Conservation (phyloP, 2,888 invertebrate species). For the Phyllotreta striolata region DNA sequence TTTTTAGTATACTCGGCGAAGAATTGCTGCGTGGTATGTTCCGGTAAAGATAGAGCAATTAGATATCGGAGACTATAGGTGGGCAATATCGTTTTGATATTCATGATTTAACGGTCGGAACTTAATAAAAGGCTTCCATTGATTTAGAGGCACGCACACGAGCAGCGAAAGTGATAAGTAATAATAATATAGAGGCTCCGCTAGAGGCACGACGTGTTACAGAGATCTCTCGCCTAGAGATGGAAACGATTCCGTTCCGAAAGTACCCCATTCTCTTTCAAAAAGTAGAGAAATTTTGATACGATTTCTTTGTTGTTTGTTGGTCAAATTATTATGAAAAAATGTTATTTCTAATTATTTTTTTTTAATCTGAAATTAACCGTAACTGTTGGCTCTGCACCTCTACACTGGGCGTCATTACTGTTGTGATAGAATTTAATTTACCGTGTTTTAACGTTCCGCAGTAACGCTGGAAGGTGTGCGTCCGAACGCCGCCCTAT, state of each 20-base stretch:
- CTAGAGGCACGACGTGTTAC: slow-evolving; percentile 5
- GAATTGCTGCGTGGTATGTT: too few relatives aligned
- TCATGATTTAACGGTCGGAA: slow-evolving; percentile 18
- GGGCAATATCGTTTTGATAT: slow-evolving; percentile 14
- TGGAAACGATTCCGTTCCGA: not conserved
- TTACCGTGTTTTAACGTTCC: slow-evolving; percentile 59
- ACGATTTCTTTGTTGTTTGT: too few relatives aligned
- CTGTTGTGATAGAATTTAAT: slow-evolving; percentile 60
- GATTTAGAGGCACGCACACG: slow-evolving; percentile 47
- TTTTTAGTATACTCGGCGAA: too few relatives aligned
- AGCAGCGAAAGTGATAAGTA: slow-evolving; percentile 56
- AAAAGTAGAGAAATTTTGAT: not conserved
- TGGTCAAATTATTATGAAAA: too few relatives aligned
- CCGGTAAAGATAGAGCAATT: slow-evolving; percentile 18
- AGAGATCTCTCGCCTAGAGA: not conserved
- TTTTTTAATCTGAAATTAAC: not conserved
- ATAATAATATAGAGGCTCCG: slow-evolving; percentile 15
- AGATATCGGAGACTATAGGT: not conserved
- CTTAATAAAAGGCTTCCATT: slow-evolving; percentile 35
- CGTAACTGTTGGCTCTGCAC: slow-evolving; percentile 6
- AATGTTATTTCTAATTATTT: too few relatives aligned
- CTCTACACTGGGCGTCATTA: slow-evolving; percentile 24
- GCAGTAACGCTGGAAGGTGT: slow-evolving; percentile 52
- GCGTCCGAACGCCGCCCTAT: slow-evolving; percentile 60
- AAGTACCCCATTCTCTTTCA: not conserved